phyloP scores from a whole-genome alignment of 2,113 vertebrate species.

The Scatophagus argus region DNA sequence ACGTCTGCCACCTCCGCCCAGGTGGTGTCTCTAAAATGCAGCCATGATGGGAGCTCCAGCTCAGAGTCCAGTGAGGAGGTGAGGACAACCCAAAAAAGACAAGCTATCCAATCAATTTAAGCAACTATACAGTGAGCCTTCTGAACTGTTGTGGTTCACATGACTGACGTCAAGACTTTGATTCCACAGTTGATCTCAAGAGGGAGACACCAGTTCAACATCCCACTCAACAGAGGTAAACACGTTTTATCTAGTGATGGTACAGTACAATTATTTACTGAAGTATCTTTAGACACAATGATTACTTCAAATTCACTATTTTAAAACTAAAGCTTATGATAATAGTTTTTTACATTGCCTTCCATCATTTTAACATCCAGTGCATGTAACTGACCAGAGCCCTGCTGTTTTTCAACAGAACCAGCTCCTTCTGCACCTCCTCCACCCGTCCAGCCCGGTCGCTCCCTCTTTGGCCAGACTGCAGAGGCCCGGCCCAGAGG shows the following conservation, averaged over 20 bases:
- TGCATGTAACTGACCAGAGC: slow-evolving; percentile 6
- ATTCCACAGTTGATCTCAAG: slow-evolving; percentile 44
- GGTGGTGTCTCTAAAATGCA: slow-evolving; percentile 66
- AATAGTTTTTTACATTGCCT: no score
- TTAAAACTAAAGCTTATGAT: no score
- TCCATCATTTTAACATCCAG: background rate
- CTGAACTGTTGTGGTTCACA: background rate
- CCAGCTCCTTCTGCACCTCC: slow-evolving; percentile 25
- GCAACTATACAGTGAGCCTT: background rate
- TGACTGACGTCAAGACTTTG: background rate
- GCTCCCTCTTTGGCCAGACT: background rate
- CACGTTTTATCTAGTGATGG: background rate
- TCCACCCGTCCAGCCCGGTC: background rate
- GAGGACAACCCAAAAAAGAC: no score
- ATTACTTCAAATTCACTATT: no score
- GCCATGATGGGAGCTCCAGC: slow-evolving; percentile 63
- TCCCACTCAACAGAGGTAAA: slow-evolving; percentile 57
- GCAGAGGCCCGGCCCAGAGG: slow-evolving; percentile 1
- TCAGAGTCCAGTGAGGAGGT: slow-evolving; percentile 80
- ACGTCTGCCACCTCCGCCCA: slow-evolving; percentile 7
- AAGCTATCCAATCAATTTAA: background rate
- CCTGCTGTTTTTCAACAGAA: background rate
- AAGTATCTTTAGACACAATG: background rate
- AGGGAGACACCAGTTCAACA: slow-evolving; percentile 26
- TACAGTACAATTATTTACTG: background rate